Base-by-base conservation (phyloP, 2,888 invertebrate species). In the Drosophila melanosoma region DNA sequence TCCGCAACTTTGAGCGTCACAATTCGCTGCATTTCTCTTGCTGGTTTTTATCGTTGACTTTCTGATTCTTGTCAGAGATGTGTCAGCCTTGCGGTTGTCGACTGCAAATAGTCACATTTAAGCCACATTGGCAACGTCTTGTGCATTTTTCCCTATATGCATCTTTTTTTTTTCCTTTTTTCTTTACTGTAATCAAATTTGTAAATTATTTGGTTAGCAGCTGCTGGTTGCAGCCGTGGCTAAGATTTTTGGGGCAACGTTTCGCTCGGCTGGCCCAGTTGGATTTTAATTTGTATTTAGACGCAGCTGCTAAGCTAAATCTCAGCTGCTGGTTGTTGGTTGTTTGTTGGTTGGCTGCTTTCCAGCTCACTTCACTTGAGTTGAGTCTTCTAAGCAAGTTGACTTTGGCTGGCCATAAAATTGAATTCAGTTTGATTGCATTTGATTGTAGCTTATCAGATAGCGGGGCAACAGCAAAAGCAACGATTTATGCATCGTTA, bases 361-460 rank as follows among this genome's bases (percentile, higher is more conserved):
- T 85, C 87, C 89, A 84, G 84, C 74, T 82, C 77, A 85, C 74
- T 89, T 80, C 75, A 81, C 87, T 76, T 70, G 78, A 81, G 69
- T 79, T 89, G 87, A 87, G 26, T 71, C 74, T 89, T 80, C 76
- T 76, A 67, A 76, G 64, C 65, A 69, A 66, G 69, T 70, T 71
- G 76, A 54, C 57, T 76, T 74, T 74, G 74, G 68, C 67, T 76
- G 62, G 68, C 75, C 72, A 89, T 88, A 81, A 81, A 85, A 83
- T 87, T 90, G 82, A 90, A 86, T 87, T 90, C 80, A 76, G 89
- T 90, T 87, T 87, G 87, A 88, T 87, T 88, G 87, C 87, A 86
- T 87, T 87, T 87, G 87, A 87, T 87, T 90, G 89, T 83, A 65
- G 90, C 90, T 87, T 90, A 87, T 88, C 90, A 86, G 83, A 80